phyloP scores from a whole-genome alignment of 2,888 invertebrate species.

The Drosophila affinis region DNA sequence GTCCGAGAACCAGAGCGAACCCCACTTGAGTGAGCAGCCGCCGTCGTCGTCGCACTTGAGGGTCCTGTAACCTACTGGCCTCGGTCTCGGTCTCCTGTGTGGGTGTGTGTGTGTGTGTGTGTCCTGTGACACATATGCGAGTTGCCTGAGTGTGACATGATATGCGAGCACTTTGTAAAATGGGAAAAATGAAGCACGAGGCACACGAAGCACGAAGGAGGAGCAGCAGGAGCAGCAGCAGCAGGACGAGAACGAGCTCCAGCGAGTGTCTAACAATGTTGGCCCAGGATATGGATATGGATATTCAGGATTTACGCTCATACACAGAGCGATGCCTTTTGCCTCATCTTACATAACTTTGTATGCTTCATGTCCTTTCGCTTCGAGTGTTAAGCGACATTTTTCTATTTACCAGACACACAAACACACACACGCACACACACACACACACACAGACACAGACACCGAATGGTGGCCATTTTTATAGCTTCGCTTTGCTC shows the following conservation, averaged over 20 bases:
- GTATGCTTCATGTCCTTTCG: slow-evolving; percentile 15
- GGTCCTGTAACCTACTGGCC: slow-evolving; percentile 20
- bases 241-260: background rate
- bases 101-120: slow-evolving; percentile 24
- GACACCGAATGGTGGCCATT: slow-evolving; percentile 54
- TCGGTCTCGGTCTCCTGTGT: slow-evolving; percentile 34
- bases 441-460: slow-evolving; percentile 8
- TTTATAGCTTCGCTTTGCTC: slow-evolving; percentile 55
- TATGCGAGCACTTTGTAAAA: slow-evolving; percentile 81
- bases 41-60: slow-evolving; percentile 53
- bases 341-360: slow-evolving; percentile 43
- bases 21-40: slow-evolving; percentile 61
- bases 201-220: slow-evolving; percentile 31
- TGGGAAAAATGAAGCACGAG: slow-evolving; percentile 71
- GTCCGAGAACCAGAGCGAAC: slow-evolving; percentile 21
- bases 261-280: slow-evolving; percentile 55
- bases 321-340: slow-evolving; percentile 39
- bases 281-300: slow-evolving; percentile 74
- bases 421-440: slow-evolving; percentile 6
- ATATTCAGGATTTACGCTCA: slow-evolving; percentile 77
- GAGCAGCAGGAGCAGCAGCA: slow-evolving; percentile 22
- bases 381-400: slow-evolving; percentile 59
- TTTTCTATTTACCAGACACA: slow-evolving; percentile 63
- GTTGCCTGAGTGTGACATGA: slow-evolving; percentile 79
- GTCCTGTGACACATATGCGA: slow-evolving; percentile 73